Evolutionary conservation across 2,888 invertebrate species (phyloP).

Genomic region (Acanthosepion lycidas): DNA sequence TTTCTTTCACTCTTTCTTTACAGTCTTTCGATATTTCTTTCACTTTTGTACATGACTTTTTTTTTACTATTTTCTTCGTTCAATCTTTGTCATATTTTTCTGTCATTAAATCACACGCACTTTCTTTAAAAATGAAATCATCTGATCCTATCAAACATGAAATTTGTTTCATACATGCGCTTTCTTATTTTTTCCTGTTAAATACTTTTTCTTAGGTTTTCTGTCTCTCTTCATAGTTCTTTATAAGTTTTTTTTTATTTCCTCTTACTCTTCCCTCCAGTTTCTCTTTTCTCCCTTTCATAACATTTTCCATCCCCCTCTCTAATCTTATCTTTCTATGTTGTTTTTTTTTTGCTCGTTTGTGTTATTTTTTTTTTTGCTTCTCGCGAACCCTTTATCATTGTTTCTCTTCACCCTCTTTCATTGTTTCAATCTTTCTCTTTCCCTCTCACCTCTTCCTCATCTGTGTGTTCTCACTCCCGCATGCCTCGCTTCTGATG

Average conservation of each 20-base stretch:
- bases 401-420: not conserved
- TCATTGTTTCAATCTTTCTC: not conserved
- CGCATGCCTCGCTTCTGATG: not conserved
- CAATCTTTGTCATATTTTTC: not conserved
- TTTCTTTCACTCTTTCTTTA: not conserved
- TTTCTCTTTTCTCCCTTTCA: no score
- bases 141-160: no score
- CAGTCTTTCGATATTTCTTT: no score
- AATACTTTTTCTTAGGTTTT: not conserved
- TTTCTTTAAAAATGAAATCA: no score
- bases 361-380: no score
- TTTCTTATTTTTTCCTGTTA: no score
- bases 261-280: no score
- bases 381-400: not conserved
- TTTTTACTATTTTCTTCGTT: not conserved
- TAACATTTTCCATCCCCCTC: not conserved
- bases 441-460: not conserved
- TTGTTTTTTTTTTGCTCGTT: not conserved
- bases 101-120: not conserved
- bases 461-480: no score
- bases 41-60: no score
- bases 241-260: no score
- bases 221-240: not conserved
- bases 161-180: no score
- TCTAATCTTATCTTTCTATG: not conserved